Conservation (phyloP, 2,888 invertebrate species). For the Chesias legatella region DNA sequence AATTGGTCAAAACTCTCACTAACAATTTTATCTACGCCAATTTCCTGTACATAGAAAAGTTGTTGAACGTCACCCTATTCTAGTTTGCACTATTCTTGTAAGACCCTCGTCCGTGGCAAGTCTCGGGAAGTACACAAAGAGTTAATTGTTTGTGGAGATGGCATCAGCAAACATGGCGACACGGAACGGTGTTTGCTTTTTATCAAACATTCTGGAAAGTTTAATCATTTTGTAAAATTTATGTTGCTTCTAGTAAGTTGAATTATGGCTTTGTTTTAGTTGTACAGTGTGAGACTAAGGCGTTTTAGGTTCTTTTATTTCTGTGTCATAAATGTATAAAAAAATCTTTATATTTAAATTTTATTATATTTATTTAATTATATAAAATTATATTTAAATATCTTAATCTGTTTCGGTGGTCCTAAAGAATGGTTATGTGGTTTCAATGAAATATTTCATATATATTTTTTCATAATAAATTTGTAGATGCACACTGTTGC, state of each 20-base stretch:
- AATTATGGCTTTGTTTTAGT: background rate
- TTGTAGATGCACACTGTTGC: no score
- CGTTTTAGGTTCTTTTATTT: no score
- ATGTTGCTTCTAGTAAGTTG: background rate
- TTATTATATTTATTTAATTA: no score
- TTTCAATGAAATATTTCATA: no score
- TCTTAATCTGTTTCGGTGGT: no score
- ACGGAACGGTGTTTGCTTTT: constrained; percentile 47
- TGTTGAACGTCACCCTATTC: constrained; percentile 10
- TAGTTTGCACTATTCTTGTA: constrained; percentile 13
- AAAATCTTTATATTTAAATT: no score
- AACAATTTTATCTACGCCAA: background rate
- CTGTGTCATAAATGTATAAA: no score
- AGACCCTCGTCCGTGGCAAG: constrained; percentile 47
- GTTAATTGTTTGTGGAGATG: constrained; percentile 61
- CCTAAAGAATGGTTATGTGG: no score
- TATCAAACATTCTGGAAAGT: constrained; percentile 33
- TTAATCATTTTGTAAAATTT: constrained; percentile 20
- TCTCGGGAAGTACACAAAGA: constrained; percentile 55
- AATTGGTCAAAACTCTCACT: no score
- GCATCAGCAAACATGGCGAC: constrained; percentile 52
- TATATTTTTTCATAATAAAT: no score
- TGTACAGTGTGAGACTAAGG: no score
- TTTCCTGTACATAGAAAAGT: constrained; percentile 28
- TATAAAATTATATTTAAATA: no score